Conservation (phyloP, 2,888 invertebrate genomes). For the Aphidoletes aphidimyza region DNA sequence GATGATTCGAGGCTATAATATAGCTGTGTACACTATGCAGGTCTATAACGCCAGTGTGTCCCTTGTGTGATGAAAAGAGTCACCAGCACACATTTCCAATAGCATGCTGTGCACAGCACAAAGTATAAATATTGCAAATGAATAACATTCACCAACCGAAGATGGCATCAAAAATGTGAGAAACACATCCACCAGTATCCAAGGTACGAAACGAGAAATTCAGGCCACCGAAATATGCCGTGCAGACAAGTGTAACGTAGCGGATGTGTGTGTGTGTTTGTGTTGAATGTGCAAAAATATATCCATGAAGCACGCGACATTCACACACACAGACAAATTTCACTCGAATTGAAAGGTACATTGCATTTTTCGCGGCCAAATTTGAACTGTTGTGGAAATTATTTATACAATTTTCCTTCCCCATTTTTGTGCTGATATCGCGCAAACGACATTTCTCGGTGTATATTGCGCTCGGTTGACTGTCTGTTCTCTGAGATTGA, state of each 20-base stretch:
- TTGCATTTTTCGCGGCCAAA: neutral
- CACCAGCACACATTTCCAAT: neutral
- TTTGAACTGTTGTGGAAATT: neutral
- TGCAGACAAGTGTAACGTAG: too few species aligned
- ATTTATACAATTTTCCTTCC: neutral
- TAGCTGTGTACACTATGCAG: too few species aligned
- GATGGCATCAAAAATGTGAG: neutral
- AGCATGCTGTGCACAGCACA: neutral
- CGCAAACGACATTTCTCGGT: too few species aligned
- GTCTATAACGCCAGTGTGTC: neutral
- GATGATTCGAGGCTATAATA: neutral
- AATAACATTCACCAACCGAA: neutral
- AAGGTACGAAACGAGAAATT: neutral
- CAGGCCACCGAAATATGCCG: too few species aligned
- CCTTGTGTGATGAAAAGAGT: slow-evolving; percentile 3
- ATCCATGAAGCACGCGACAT: too few species aligned
- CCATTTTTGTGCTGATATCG: too few species aligned
- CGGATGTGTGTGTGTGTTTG: too few species aligned
- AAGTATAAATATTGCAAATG: slow-evolving; percentile 18
- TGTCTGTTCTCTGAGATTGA: neutral
- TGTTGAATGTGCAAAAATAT: too few species aligned
- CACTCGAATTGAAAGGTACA: neutral
- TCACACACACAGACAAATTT: neutral
- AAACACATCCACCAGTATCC: neutral
- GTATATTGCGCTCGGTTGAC: too few species aligned